Evolutionary conservation across 2,888 invertebrate genomes (phyloP).

Genomic region (Hetaerina titia): DNA sequence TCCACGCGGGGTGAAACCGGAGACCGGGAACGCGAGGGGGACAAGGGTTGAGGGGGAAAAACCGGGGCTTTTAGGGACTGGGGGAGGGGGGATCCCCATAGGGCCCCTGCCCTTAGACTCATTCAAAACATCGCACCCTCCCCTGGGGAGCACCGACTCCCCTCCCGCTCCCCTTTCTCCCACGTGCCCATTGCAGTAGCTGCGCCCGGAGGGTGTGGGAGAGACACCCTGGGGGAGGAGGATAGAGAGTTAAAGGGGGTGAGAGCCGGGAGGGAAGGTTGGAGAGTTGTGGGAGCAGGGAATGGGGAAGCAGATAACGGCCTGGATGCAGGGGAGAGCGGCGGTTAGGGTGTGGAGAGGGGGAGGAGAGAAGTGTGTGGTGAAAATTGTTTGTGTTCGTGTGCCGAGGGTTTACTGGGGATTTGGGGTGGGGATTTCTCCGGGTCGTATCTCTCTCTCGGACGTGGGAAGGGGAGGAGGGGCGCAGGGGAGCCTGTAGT

Average conservation of each 20-base stretch:
- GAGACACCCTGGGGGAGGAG: neutral
- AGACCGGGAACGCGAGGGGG: neutral
- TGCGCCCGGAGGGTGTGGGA: neutral
- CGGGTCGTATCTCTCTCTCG: neutral
- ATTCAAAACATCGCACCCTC: neutral
- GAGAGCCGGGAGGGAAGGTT: neutral
- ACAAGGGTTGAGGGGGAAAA: neutral
- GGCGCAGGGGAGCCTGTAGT: neutral
- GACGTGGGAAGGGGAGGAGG: neutral
- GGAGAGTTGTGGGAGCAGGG: neutral
- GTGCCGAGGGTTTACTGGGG: constrained; percentile 17
- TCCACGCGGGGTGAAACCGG: neutral
- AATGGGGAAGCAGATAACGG: neutral
- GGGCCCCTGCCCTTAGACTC: neutral
- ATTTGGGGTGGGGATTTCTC: neutral
- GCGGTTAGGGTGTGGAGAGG: neutral
- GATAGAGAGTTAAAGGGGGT: neutral
- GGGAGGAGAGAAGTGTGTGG: neutral
- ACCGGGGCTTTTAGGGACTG: too few species aligned
- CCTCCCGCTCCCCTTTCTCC: neutral
- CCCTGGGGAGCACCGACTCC: neutral
- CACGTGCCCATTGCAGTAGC: neutral
- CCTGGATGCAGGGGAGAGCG: neutral
- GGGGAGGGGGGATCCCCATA: neutral
- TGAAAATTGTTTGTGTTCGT: constrained; percentile 32